phyloP scores from a whole-genome alignment of 1,140 invertebrate genomes.

The Neodiprion pinetum region DNA sequence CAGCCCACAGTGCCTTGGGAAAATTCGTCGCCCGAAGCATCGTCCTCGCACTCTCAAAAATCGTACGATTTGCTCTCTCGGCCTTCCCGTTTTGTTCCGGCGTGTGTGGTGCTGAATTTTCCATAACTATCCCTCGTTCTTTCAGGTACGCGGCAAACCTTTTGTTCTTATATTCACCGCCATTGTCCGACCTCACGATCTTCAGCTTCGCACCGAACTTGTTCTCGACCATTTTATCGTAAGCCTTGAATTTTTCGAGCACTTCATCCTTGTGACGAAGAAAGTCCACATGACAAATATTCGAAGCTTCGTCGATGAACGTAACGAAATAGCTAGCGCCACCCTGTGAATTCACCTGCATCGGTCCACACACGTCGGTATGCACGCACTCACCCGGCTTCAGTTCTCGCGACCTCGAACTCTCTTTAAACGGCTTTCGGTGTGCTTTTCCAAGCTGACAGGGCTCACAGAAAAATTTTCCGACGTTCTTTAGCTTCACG shows the following conservation, averaged over 20 bases:
- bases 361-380: constrained; percentile 56
- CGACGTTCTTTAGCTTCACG: constrained; percentile 37
- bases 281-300: constrained; percentile 52
- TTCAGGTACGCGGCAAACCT: too few relatives aligned
- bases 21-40: not conserved
- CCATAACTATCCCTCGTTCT: not conserved
- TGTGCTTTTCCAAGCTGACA: constrained; percentile 42
- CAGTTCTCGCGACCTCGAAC: constrained; percentile 19
- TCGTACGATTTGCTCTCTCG: not conserved
- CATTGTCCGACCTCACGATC: not conserved
- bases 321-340: constrained; percentile 52
- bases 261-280: constrained; percentile 54
- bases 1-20: constrained; percentile 38
- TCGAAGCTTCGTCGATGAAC: constrained; percentile 57
- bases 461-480: constrained; percentile 33
- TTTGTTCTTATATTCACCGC: too few relatives aligned
- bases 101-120: not conserved
- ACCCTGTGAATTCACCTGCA: constrained; percentile 47
- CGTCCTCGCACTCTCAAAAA: not conserved
- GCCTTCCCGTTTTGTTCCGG: not conserved
- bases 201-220: constrained; percentile 42
- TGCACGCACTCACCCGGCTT: constrained; percentile 42
- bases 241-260: constrained; percentile 47
- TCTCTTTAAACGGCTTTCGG: constrained; percentile 31
- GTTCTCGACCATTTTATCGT: constrained; percentile 43